These are phyloP conservation scores for Nannospalax galili DNA, from an alignment of 2,113 vertebrate species.

Conservation along the genomic window DNA sequence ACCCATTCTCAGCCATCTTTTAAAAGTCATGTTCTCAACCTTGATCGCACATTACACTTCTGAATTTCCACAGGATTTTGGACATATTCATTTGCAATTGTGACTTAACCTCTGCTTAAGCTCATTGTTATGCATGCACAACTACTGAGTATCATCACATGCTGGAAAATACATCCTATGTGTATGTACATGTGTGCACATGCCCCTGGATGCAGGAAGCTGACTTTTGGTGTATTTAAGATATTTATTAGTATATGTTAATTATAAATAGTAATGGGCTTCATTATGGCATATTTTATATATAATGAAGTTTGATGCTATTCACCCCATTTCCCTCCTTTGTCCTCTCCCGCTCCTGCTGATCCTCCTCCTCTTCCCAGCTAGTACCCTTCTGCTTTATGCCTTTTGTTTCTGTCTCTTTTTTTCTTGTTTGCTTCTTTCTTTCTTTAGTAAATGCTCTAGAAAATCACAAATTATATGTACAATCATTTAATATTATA, in stretches of 20 bases:
- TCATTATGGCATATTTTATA: not conserved
- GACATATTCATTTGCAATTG: not conserved
- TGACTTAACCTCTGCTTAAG: not conserved
- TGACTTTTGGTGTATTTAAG: not conserved
- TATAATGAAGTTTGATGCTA: not conserved
- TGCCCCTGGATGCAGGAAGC: too few species aligned
- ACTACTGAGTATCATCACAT: not conserved
- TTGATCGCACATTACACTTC: not conserved
- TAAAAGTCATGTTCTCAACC: not conserved
- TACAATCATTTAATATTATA: not conserved
- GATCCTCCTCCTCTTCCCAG: not conserved
- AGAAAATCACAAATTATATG: not conserved
- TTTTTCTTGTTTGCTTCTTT: not conserved
- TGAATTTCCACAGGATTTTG: not conserved
- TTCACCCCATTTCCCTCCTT: too few species aligned
- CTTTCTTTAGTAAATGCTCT: too few species aligned
- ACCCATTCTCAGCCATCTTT: not conserved
- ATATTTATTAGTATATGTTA: not conserved
- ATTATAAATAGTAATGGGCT: not conserved
- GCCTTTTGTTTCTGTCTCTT: not conserved
- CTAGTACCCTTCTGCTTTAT: not conserved
- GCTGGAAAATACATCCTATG: not conserved
- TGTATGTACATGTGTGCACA: not conserved
- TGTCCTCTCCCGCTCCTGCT: not conserved
- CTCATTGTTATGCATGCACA: not conserved